These are phyloP conservation scores for Sarcophaga peregrina DNA, from an alignment of 1,140 invertebrate genomes.

Conservation along the genomic window DNA sequence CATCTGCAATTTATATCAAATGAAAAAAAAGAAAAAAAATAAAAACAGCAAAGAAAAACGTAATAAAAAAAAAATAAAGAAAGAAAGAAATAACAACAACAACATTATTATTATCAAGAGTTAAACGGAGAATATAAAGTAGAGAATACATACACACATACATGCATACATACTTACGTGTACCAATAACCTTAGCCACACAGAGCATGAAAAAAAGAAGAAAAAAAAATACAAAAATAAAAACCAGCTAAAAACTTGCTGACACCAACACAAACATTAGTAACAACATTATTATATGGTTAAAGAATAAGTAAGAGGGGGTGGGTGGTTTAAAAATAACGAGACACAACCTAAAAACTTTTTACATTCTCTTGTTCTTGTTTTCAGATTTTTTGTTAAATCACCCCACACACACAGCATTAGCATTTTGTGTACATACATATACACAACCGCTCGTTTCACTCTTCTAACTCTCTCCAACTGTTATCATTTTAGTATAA, in stretches of 20 bases:
- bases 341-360: background rate
- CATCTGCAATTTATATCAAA: slow-evolving; percentile 48
- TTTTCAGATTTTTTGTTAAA: slow-evolving; percentile 18
- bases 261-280: slow-evolving; percentile 35
- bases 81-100: slow-evolving; percentile 28
- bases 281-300: background rate
- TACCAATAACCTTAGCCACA: slow-evolving; percentile 12
- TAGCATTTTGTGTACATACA: slow-evolving; percentile 1
- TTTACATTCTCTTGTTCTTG: slow-evolving; percentile 23
- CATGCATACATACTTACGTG: background rate
- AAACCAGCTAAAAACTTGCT: slow-evolving; percentile 32
- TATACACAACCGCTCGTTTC: background rate
- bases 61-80: background rate
- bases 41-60: slow-evolving; percentile 32
- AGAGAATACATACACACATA: slow-evolving; percentile 17
- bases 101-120: background rate
- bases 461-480: background rate
- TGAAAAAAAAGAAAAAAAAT: no score
- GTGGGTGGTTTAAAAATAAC: no score
- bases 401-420: slow-evolving; percentile 35
- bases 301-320: no score
- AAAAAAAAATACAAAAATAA: background rate
- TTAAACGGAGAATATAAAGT: slow-evolving; percentile 21
- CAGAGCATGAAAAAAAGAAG: background rate
- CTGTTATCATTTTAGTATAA: background rate